Evolutionary conservation across 2,797 vertebrate genomes (phyloP), one percentile per base, ranked within the genome.

Genomic region (Coracias cyanogaster): DNA sequence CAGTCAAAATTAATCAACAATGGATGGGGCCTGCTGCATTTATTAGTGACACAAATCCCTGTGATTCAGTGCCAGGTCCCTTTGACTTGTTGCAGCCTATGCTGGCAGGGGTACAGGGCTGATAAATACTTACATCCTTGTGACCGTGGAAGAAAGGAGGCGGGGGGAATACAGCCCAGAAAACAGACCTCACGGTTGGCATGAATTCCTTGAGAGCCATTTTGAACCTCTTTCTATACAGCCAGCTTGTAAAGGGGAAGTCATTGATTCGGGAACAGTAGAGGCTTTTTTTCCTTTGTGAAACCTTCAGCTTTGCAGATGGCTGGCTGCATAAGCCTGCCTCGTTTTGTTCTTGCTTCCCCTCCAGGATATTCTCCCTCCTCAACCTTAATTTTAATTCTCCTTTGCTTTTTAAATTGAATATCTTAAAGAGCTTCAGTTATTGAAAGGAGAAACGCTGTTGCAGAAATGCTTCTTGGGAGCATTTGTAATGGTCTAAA

Each of bases 1-100:
- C 96, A 96, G 97, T 98, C 97, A 96, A 97, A 98, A 98, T 98
- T 98, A 98, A 98, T 98, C 97, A 97, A 98, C 97, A 98, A 97
- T 98, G 92, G 96, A 97, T 95, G 95, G 93, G 89, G 96, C 89
- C 97, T 96, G 96, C 97, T 97, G 95, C 91, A 98, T 98, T 98
- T 98, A 98, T 98, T 98, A 98, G 97, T 96, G 95, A 79, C 96
- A 97, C 96, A 95, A 92, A 97, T 97, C 95, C 96, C 96, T 98
- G 97, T 98, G 97, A 98, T 98, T 98, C 94, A 86, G 87, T 98
- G 97, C 98, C 98, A 98, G 97, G 95, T 91, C 96, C 81, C 96
- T 98, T 97, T 97, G 97, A 98, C 96, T 98, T 5, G 22, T 96
- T 97, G 92, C 97, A 97, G 93, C 78, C 88, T 95, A 93, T 39